phyloP scores from a whole-genome alignment of 2,888 invertebrate species.

The Nowickia ferox region DNA sequence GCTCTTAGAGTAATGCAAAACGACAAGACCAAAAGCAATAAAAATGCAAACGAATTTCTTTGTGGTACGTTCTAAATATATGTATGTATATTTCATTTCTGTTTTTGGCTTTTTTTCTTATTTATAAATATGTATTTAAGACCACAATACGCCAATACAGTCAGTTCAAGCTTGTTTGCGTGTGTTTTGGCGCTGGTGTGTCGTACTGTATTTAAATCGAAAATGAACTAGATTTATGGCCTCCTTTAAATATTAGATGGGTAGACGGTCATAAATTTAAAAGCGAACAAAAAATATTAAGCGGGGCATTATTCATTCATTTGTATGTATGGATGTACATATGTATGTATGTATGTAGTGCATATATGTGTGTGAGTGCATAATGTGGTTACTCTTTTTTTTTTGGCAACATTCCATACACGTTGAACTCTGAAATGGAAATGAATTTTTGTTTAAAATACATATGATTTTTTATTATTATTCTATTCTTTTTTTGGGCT shows the following conservation, averaged over 20 bases:
- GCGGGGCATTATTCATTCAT: slow-evolving; percentile 31
- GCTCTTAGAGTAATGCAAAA: slow-evolving; percentile 37
- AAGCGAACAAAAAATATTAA: slow-evolving; percentile 21
- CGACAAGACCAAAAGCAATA: slow-evolving; percentile 64
- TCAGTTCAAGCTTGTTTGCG: slow-evolving; percentile 7
- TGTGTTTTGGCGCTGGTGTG: slow-evolving; percentile 56
- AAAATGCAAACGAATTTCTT: slow-evolving; percentile 65
- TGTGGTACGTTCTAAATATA: slow-evolving; percentile 57
- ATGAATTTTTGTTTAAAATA: slow-evolving; percentile 46
- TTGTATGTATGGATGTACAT: not conserved
- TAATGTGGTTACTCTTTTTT: slow-evolving; percentile 1
- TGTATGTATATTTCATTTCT: slow-evolving; percentile 49
- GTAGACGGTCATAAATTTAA: slow-evolving; percentile 67
- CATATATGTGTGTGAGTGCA: too few species aligned
- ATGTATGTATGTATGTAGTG: too few species aligned
- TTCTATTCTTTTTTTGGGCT: slow-evolving; percentile 9
- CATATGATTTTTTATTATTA: not conserved
- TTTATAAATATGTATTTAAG: not conserved
- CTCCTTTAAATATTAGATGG: slow-evolving; percentile 66
- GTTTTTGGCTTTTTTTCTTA: slow-evolving; percentile 12
- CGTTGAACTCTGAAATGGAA: slow-evolving; percentile 55
- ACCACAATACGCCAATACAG: slow-evolving; percentile 2
- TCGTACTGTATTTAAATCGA: slow-evolving; percentile 64
- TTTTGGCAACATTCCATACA: slow-evolving; percentile 61
- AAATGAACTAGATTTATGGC: slow-evolving; percentile 70